Percentiles rank a stretch among this genome's conserved stretches.
Conservation (phyloP, 2,888 invertebrate genomes). For the Celastrina argiolus region DNA sequence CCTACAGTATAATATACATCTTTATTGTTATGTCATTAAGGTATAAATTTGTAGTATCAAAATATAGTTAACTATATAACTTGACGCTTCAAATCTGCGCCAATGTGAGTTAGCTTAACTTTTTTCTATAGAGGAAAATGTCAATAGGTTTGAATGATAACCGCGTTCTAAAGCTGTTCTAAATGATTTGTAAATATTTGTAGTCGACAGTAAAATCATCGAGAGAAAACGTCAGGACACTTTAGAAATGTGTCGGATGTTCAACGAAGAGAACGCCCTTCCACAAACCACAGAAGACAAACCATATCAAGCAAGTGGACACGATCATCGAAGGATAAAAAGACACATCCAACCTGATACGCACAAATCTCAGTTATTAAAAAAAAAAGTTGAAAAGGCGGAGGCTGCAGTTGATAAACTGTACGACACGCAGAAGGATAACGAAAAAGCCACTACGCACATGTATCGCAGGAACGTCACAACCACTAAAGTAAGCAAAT, state of each 20-base stretch:
- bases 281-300: constrained; percentile 24
- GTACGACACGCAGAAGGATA: constrained; percentile 50
- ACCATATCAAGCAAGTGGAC: background rate
- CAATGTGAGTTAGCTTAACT: too few relatives aligned
- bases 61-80: too few relatives aligned
- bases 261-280: constrained; percentile 48
- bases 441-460: constrained; percentile 43
- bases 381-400: constrained; percentile 44
- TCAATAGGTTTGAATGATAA: too few relatives aligned
- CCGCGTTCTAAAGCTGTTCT: too few relatives aligned
- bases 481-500: constrained; percentile 32
- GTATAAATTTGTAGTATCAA: too few relatives aligned
- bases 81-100: too few relatives aligned
- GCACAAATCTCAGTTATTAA: constrained; percentile 31
- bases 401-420: constrained; percentile 59
- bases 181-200: background rate
- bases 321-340: constrained; percentile 23
- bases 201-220: constrained; percentile 57
- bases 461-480: constrained; percentile 42
- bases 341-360: constrained; percentile 25
- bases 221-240: constrained; percentile 60
- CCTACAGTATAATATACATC: too few relatives aligned
- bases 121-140: too few relatives aligned
- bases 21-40: too few relatives aligned
- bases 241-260: constrained; percentile 59